Evolutionary conservation across 2,888 invertebrate genomes (phyloP).

Genomic region (Caradrina clavipalpis): DNA sequence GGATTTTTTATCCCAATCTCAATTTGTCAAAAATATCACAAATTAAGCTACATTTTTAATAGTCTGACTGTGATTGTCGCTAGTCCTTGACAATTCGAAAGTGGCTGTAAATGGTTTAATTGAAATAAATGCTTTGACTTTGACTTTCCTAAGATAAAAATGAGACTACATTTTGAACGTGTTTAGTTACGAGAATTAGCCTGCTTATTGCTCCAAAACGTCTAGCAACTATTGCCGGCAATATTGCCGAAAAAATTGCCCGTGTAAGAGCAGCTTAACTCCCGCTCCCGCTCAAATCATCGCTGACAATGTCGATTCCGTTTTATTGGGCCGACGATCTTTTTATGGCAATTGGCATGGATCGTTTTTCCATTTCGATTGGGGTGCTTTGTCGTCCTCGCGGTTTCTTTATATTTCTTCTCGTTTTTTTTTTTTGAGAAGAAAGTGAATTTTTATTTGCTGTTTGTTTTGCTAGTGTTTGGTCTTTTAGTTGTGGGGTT

Average conservation of each 20-base stretch:
- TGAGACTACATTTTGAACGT: too few species aligned
- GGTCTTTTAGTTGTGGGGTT: conserved; percentile 14
- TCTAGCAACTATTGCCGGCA: not conserved
- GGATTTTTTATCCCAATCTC: too few species aligned
- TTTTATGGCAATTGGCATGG: conserved; percentile 87
- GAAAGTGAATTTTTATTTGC: conserved; percentile 73
- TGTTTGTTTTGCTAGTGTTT: conserved; percentile 50
- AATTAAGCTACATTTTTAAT: too few species aligned
- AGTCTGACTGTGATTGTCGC: too few species aligned
- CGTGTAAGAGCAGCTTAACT: conserved; percentile 25
- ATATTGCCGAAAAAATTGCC: conserved; percentile 8
- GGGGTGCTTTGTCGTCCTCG: conserved; percentile 78
- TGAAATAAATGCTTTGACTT: too few species aligned
- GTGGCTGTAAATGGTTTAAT: too few species aligned
- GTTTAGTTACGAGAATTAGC: too few species aligned
- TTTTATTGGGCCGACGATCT: conserved; percentile 88
- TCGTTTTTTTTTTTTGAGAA: conserved; percentile 69
- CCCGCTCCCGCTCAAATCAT: conserved; percentile 77
- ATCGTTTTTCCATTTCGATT: conserved; percentile 87
- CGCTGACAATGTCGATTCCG: conserved; percentile 86
- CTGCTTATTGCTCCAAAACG: not conserved
- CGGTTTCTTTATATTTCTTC: conserved; percentile 68
- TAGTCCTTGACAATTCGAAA: too few species aligned
- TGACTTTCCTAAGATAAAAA: too few species aligned
- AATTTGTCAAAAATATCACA: too few species aligned